Percentiles rank a stretch among this genome's conserved stretches.
These are phyloP conservation scores for Drosophila sechellia DNA, from an alignment of 1,140 invertebrate genomes.

Conservation along the genomic window DNA sequence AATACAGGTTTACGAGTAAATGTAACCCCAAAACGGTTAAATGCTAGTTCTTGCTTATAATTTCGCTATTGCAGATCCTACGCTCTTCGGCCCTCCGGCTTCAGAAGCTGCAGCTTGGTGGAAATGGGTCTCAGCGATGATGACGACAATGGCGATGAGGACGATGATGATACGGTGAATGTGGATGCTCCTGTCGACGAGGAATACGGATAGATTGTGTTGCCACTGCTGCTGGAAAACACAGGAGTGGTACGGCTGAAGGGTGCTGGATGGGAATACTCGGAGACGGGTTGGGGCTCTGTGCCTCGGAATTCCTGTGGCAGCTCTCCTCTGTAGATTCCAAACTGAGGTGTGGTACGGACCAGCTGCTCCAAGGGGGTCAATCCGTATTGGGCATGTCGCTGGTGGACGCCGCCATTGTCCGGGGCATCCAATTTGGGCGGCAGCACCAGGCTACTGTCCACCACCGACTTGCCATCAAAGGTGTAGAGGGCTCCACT, in stretches of 20 bases:
- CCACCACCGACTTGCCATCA: constrained; percentile 89
- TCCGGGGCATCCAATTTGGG: constrained; percentile 85
- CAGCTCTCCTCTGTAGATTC: constrained; percentile 89
- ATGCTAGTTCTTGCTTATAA: constrained; percentile 64
- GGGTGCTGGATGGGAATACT: constrained; percentile 43
- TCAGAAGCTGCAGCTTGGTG: constrained; percentile 76
- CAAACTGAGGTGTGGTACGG: constrained; percentile 89
- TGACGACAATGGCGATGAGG: constrained; percentile 51
- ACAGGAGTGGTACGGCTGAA: constrained; percentile 27
- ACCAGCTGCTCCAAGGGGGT: constrained; percentile 87
- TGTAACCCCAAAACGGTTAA: constrained; percentile 62
- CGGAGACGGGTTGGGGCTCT: constrained; percentile 40
- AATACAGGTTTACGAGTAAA: constrained; percentile 61
- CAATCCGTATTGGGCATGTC: constrained; percentile 85
- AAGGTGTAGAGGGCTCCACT: constrained; percentile 88
- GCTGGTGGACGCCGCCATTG: constrained; percentile 52
- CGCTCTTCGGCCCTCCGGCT: constrained; percentile 44
- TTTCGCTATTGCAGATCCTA: constrained; percentile 65
- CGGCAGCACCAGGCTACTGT: constrained; percentile 87
- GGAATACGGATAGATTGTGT: constrained; percentile 22
- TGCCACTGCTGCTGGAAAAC: constrained; percentile 25
- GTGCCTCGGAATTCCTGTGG: constrained; percentile 84
- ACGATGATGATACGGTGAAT: constrained; percentile 18
- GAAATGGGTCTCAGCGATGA: constrained; percentile 74
- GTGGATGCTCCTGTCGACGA: constrained; percentile 16